Base-by-base conservation (phyloP, 2,888 invertebrate genomes). In the Tetramorium bicarinatum region DNA sequence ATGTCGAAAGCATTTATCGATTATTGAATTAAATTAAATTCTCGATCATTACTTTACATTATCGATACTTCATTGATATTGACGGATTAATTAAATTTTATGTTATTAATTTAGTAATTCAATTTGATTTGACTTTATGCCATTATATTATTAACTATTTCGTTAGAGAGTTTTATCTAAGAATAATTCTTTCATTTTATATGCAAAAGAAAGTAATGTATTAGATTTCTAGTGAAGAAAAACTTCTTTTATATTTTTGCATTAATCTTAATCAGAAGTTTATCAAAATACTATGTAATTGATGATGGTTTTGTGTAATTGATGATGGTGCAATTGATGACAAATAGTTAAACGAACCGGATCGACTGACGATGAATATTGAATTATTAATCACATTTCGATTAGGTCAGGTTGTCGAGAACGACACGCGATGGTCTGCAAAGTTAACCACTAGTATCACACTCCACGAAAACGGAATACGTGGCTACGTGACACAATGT, bases 401-500 rank as follows among this genome's bases (percentile, higher is more conserved):
- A 71, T 80, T 72, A 13, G 9, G 9, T 72, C 18, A 38, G 18
- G 18, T 59, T 38, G 38, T 47, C 21, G 47, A 13, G 29, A 25
- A 11, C 44, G 25, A 72, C 34, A 47, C 13, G 21, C 29, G 11
- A 29, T 11, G n/a, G 47, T 61, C 25, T 34, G 34, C 47, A 13
- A 21, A 47, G 38, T 80, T 47, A 59, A 59, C 25, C 59, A 13
- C 11, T 15, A 21, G 8, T 44, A 18, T n/a, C 41, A n/a, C 59
- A 38, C 29, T 59, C 41, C 52, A 41, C 34, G 47, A 71, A 71
- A 71, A 44, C 71, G 47, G 74, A 38, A 13, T 72, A 59, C 66
- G 56, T 79, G 56, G 79, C 56, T 47, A 74, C 67, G 67, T 71
- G 84, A 74, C 76, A 82, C 74, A 69, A 74, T 79, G 87, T 52